A percentile compares a stretch with the other conserved stretches of the same genome.
Conservation (phyloP, 2,797 vertebrate genomes). For the Myiothlypis coronata region DNA sequence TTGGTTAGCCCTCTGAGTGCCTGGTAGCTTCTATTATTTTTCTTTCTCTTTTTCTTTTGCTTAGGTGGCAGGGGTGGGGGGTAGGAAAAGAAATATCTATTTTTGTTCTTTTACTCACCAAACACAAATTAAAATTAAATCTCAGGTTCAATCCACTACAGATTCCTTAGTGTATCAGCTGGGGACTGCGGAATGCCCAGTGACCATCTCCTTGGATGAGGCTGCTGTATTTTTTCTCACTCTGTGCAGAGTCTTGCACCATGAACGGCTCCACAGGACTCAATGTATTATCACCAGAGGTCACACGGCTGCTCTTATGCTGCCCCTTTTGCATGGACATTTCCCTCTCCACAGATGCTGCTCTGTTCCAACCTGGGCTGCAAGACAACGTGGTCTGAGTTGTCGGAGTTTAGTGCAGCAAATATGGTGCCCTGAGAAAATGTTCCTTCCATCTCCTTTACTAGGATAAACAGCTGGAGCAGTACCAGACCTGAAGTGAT, state of each 20-base stretch:
- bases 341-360: background rate
- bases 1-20: constrained; percentile 11
- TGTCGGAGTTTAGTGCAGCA: background rate
- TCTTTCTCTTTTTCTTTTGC: constrained; percentile 11
- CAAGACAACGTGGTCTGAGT: background rate
- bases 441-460: background rate
- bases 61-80: accelerated
- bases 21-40: constrained; percentile 8
- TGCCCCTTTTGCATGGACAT: background rate
- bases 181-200: background rate
- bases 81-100: background rate
- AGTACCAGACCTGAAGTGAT: background rate
- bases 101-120: background rate
- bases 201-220: background rate
- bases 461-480: background rate
- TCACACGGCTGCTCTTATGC: background rate
- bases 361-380: background rate
- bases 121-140: constrained; percentile 45
- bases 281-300: background rate
- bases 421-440: background rate
- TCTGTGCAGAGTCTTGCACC: background rate
- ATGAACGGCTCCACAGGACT: background rate
- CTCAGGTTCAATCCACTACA: constrained; percentile 14
- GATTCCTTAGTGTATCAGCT: background rate
- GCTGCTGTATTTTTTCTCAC: background rate